Evolutionary conservation across 2,888 invertebrate genomes (phyloP).

Genomic region (Sycophila texana): DNA sequence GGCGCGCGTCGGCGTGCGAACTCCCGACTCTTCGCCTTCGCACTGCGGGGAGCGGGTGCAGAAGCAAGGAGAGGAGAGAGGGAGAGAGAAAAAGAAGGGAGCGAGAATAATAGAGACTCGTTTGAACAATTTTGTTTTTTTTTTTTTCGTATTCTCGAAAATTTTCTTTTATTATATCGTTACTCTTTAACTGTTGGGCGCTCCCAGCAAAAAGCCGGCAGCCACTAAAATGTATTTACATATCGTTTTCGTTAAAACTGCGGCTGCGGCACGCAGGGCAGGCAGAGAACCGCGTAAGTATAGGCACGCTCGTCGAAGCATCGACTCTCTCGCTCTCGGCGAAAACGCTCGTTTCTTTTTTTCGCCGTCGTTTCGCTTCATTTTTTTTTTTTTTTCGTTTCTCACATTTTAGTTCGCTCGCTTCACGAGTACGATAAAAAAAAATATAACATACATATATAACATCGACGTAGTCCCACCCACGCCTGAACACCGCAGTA

Average conservation of each 20-base stretch:
- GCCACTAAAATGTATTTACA: constrained; percentile 37
- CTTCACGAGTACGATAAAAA: no score
- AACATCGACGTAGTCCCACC: neutral
- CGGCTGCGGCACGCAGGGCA: constrained; percentile 3
- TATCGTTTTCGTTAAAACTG: constrained; percentile 11
- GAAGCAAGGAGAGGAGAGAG: neutral
- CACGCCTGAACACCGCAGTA: constrained; percentile 29
- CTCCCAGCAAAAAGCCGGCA: constrained; percentile 51
- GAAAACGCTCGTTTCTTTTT: neutral
- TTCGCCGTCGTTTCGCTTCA: neutral
- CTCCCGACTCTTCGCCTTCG: no score
- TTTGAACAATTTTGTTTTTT: constrained; percentile 7
- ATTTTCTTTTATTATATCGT: constrained; percentile 1
- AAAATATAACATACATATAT: no score
- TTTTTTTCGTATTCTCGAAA: constrained; percentile 28
- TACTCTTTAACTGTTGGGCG: constrained; percentile 34
- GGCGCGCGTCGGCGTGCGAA: no score
- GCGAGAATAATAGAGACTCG: constrained; percentile 2
- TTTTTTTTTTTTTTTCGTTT: neutral
- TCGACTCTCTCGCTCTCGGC: neutral
- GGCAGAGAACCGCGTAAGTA: neutral
- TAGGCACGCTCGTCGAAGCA: constrained; percentile 23
- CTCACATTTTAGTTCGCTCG: no score
- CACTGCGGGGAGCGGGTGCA: neutral
- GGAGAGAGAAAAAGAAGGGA: no score